Percentiles rank a stretch among this genome's conserved stretches.
Conservation (phyloP, 2,888 invertebrate genomes). For the Teinopalpus imperialis region DNA sequence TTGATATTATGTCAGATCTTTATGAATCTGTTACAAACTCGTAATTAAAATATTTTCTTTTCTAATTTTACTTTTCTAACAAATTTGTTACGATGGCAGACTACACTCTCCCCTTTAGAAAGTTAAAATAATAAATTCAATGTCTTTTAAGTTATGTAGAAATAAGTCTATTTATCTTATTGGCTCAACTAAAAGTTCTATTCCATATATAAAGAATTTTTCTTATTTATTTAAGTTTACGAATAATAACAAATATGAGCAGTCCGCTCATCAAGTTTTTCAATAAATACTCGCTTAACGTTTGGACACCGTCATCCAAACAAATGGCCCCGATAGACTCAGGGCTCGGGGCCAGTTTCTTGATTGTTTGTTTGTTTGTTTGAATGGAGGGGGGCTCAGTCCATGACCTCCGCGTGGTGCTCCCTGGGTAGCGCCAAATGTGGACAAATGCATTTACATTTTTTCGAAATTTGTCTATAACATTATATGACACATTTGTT, state of each 20-base stretch:
- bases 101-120: not conserved
- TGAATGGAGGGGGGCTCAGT: slow-evolving; percentile 74
- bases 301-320: not conserved
- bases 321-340: slow-evolving; percentile 1
- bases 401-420: slow-evolving; percentile 80
- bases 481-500: slow-evolving; percentile 33
- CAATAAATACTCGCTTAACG: slow-evolving; percentile 11
- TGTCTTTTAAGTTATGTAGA: slow-evolving; percentile 1
- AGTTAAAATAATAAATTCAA: not conserved
- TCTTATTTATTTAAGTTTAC: slow-evolving; percentile 16
- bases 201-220: not conserved
- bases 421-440: slow-evolving; percentile 79
- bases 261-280: not conserved
- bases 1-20: too few relatives aligned
- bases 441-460: slow-evolving; percentile 66
- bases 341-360: slow-evolving; percentile 26
- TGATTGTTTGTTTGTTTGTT: slow-evolving; percentile 39
- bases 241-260: slow-evolving; percentile 4
- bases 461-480: slow-evolving; percentile 30
- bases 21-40: too few relatives aligned
- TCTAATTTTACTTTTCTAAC: too few relatives aligned
- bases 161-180: slow-evolving; percentile 7
- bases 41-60: too few relatives aligned
- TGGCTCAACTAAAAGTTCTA: slow-evolving; percentile 1
- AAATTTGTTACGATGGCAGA: slow-evolving; percentile 18